Evolutionary conservation across 1,140 invertebrate genomes (phyloP), one percentile per base, ranked within the genome.

Genomic region (Microplitis demolitor): DNA sequence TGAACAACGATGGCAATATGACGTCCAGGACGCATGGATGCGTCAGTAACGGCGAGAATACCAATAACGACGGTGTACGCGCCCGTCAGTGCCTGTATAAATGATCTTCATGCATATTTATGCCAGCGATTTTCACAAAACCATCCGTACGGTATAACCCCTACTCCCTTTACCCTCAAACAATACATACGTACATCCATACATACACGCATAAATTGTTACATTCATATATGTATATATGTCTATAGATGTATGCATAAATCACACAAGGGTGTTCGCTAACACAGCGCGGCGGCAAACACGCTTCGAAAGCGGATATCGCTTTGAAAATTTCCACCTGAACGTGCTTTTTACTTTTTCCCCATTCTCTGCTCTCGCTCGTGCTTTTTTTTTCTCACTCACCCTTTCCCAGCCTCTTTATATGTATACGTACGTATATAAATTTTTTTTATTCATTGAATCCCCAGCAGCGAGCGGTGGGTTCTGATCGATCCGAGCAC

Each of bases 101-200:
- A 85, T 84, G 84, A 82, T 85, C 80, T 81, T 84, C 83, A 85
- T 87, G 81, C 84, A 87, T 87, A 87, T 87, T 87, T 82, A 87
- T 84, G 82, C 58, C n/a, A 45, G 53, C 74, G 78, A 78, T 85
- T 85, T 85, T 85, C 79, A 79, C 77, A 83, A 83, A 86, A 83
- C 82, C 83, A 75, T 81, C 77, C 16, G 51, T 35, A 37, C n/a
- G 3, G 31, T 24, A 24, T 54, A 35, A 14, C 50, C 33, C 60
- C 53, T 31, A 45, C 63, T 31, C 51, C 6, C 69, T 64, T 69
- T 11, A 9, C 39, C 39, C 39, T 45, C 11, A 3, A 24, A 24
- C 24, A 24, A 24, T 24, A 24, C 24, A 24, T 24, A 11, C 39
- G 39, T 45, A 45, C 6, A 45, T 45, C 6, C 39, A 45, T 45